phyloP scores from a whole-genome alignment of 2,888 invertebrate genomes.

The Amphipyra tragopoginis region DNA sequence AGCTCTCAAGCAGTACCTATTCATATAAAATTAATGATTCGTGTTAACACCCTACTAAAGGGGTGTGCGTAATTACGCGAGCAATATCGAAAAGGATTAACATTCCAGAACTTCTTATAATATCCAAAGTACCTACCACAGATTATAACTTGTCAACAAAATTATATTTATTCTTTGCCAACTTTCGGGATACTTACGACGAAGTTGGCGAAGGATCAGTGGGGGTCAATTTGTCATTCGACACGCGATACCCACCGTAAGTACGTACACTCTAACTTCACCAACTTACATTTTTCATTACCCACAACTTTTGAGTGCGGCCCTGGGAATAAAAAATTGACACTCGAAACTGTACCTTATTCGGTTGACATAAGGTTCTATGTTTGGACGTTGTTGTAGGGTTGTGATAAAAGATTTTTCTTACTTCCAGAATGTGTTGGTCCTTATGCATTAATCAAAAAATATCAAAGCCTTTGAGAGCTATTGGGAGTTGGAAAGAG shows the following conservation, averaged over 20 bases:
- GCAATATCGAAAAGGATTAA: slow-evolving; percentile 32
- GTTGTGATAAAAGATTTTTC: slow-evolving; percentile 52
- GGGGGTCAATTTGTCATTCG: slow-evolving; percentile 83
- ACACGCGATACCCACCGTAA: slow-evolving; percentile 80
- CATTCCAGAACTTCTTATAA: slow-evolving; percentile 21
- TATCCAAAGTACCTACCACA: slow-evolving; percentile 29
- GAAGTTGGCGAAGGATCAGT: slow-evolving; percentile 70
- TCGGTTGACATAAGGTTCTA: not conserved
- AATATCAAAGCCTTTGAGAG: slow-evolving; percentile 52
- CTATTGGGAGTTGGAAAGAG: slow-evolving; percentile 52
- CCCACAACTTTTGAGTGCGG: slow-evolving; percentile 68
- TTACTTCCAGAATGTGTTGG: slow-evolving; percentile 40
- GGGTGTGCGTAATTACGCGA: slow-evolving; percentile 46
- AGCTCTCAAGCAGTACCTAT: slow-evolving; percentile 15
- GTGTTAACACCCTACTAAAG: slow-evolving; percentile 20
- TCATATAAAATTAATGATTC: slow-evolving; percentile 35
- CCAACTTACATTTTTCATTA: slow-evolving; percentile 84
- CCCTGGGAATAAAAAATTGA: slow-evolving; percentile 33
- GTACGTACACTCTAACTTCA: slow-evolving; percentile 71
- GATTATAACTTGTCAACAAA: slow-evolving; percentile 53
- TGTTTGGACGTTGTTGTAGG: not conserved
- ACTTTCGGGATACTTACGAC: slow-evolving; percentile 57
- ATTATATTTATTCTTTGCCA: slow-evolving; percentile 68
- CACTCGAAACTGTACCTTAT: slow-evolving; percentile 45
- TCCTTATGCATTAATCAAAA: slow-evolving; percentile 59